Base-by-base conservation (phyloP, 2,888 invertebrate species). In the Standfussiana lucernea region DNA sequence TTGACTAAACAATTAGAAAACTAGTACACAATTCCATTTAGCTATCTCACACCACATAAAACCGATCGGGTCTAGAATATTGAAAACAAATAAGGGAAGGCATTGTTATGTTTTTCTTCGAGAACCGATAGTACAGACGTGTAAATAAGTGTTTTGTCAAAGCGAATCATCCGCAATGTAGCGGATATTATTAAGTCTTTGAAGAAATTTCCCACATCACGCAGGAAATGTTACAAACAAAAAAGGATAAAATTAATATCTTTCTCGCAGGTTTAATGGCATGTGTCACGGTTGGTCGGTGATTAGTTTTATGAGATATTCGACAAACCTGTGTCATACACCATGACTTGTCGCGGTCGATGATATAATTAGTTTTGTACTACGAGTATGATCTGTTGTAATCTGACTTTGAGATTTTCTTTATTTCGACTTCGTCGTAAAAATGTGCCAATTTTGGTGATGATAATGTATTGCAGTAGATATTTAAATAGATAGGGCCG, bases 141-240 rank as follows among this genome's bases (percentile, higher is more conserved):
- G 79, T 70, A 73, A 77, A 87, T 67, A 71, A 28, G 42, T 77
- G 74, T 74, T 70, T 86, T 85, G 80, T 72, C 64, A 74, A 66
- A 69, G 82, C 75, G 78, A 85, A 80, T 82, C 83, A 79, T 84
- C 59, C 62, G 84, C 80, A 67, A 87, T 80, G 80, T 82, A 88
- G 80, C 88, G 89, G 86, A 88, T 89, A 85, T 87, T 88, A 88
- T 75, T 59, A 73, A 66, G 79, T 79, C 71, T 80, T 64, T 68
- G 45, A 79, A 76, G 78, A 77, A 72, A 81, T 71, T 88, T 84
- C 84, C 47, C 83, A 85, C 81, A 82, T 75, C 62, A 45, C 59
- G 50, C 77, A 84, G 76, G 77, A 82, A 86, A 74, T 77, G 65
- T 62, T 28, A 47, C 13, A 67, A 47, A 80, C 45, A 70, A 70